Conservation (phyloP, 23 tunicate species). For the Trididemnum nubilum region DNA sequence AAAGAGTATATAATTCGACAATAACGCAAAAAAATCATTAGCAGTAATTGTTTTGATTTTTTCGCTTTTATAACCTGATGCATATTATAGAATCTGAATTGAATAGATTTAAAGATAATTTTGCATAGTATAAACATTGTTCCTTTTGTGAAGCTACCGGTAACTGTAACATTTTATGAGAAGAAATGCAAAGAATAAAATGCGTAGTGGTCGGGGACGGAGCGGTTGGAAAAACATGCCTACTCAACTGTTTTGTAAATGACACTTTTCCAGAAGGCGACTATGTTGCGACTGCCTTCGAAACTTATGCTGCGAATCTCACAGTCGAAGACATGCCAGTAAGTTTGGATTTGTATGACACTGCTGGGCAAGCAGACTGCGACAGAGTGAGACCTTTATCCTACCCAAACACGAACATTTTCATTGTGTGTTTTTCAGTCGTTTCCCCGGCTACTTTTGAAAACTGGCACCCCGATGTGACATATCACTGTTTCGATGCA, state of each 20-base stretch:
- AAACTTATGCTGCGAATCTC: slow-evolving; percentile 45
- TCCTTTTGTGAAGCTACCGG: too few relatives aligned
- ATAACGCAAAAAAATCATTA: too few relatives aligned
- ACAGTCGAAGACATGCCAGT: slow-evolving; percentile 22
- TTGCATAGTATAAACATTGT: too few relatives aligned
- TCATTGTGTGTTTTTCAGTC: background rate
- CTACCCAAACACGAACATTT: background rate
- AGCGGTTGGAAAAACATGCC: slow-evolving; percentile 55
- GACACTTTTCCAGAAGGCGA: slow-evolving; percentile 48
- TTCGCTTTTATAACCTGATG: too few relatives aligned
- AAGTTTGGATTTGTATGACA: slow-evolving; percentile 40
- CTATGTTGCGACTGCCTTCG: slow-evolving; percentile 55
- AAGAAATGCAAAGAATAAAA: slow-evolving; percentile 25
- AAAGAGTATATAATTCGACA: too few relatives aligned
- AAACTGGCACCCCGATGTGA: background rate
- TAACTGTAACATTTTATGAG: too few relatives aligned
- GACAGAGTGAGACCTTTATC: slow-evolving; percentile 23
- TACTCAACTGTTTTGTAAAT: slow-evolving; percentile 34
- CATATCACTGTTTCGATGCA: background rate
- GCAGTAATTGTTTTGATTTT: too few relatives aligned
- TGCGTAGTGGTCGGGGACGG: slow-evolving; percentile 57
- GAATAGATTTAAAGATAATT: too few relatives aligned
- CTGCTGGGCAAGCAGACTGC: slow-evolving; percentile 55
- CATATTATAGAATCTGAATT: too few relatives aligned
- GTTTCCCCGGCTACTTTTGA: background rate